Evolutionary conservation across 2,888 invertebrate species (phyloP), one percentile per base, ranked within the genome.

Genomic region (Ectemnius cavifrons): DNA sequence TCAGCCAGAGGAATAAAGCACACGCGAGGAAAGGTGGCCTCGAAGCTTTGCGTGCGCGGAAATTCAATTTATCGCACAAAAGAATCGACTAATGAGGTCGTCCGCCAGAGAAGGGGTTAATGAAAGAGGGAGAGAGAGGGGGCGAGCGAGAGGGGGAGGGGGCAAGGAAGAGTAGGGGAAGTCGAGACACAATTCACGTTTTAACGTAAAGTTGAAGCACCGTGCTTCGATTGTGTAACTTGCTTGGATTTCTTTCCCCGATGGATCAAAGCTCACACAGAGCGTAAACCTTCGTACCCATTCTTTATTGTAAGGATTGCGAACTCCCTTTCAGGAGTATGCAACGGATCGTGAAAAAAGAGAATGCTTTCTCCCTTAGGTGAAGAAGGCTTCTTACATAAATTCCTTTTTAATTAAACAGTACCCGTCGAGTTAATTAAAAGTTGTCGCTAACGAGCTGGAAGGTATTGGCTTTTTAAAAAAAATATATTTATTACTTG

Each of bases 1-100:
- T 37, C 37, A 37, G 37, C 37, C 11, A 2, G 8, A 37, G 37
- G 37, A 37, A 6, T 37, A 37, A 37, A 37, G 37, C 37, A 37
- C 37, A 37, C 45, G 47, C 16, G 71, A 20, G 45, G 23, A 4
- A 37, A 11, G 46, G 46, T 5, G 70, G n/a, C 14, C n/a, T 45
- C 18, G 14, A 37, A 23, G 60, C 14, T 52, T 27, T n/a, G 67
- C 59, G 58, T 56, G 27, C 23, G 59, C 73, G 68, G 23, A 65
- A 78, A 78, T 80, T 67, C 77, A 79, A 85, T 85, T 85, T 82
- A 67, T 64, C 67, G 70, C 60, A 81, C 76, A 73, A 82, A 81
- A 79, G 81, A 70, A 73, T 75, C 69, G 46, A 45, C 70, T 80
- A 73, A 73, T 78, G 77, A 78, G 78, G 18, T 47, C 11, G 16